These are phyloP conservation scores for Corythoichthys haematopterus DNA, from an alignment of 2,113 vertebrate species.

Conservation along the genomic window DNA sequence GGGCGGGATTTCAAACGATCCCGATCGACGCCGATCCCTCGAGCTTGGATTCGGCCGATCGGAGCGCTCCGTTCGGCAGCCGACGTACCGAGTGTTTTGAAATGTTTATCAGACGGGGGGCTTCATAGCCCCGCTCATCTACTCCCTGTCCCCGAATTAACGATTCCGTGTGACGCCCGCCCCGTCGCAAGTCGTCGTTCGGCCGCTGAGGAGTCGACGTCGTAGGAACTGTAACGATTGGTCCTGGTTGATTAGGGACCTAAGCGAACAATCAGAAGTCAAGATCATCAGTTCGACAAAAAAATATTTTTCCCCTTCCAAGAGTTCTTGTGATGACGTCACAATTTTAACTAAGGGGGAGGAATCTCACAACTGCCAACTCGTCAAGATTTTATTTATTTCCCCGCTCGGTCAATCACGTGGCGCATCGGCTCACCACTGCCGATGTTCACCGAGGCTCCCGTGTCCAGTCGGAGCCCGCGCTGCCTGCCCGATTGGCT, in stretches of 20 bases:
- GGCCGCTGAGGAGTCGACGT: no score
- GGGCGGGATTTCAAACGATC: background rate
- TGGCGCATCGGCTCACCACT: background rate
- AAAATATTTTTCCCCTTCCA: background rate
- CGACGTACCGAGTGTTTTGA: slow-evolving; percentile 65
- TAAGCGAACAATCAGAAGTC: slow-evolving; percentile 34
- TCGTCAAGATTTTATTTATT: background rate
- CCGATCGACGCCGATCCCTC: background rate
- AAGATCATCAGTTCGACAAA: slow-evolving; percentile 20
- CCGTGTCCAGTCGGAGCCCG: slow-evolving; percentile 21
- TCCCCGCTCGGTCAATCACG: background rate
- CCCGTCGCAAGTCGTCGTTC: background rate
- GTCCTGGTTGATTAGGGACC: no score
- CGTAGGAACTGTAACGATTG: background rate
- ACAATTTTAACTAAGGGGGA: background rate
- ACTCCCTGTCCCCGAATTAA: background rate
- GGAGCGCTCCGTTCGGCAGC: slow-evolving; percentile 29
- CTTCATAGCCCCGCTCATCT: background rate
- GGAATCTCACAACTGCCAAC: background rate
- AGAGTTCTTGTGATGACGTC: background rate
- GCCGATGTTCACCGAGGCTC: background rate
- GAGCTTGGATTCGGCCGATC: slow-evolving; percentile 21
- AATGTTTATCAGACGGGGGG: background rate
- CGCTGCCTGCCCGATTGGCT: slow-evolving; percentile 38
- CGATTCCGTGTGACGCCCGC: background rate